Percentiles rank a stretch among this genome's conserved stretches.
phyloP scores from a whole-genome alignment of 2,113 vertebrate species.

The Puntigrus tetrazona region DNA sequence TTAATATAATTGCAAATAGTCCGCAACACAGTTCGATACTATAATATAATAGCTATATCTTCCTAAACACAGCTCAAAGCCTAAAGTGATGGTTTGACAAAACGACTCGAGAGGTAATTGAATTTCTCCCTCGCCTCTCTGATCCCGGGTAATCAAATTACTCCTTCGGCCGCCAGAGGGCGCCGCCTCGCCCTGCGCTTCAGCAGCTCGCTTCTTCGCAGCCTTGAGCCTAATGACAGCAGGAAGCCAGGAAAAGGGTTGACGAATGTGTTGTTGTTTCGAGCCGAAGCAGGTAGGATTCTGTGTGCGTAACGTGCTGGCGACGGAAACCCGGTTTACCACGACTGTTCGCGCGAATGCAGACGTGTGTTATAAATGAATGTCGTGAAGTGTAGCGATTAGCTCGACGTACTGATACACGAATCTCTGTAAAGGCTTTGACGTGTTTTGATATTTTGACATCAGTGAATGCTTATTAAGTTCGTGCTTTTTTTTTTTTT shows the following conservation, averaged over 20 bases:
- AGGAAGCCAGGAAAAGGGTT: background rate
- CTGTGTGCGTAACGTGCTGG: background rate
- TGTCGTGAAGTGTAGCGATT: background rate
- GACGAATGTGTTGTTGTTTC: slow-evolving; percentile 7
- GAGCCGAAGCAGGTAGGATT: background rate
- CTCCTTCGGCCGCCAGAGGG: slow-evolving; percentile 25
- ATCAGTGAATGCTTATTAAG: background rate
- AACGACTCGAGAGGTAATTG: background rate
- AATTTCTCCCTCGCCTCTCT: background rate
- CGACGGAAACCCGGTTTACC: background rate
- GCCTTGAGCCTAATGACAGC: slow-evolving; percentile 8
- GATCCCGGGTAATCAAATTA: background rate
- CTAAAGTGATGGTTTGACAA: slow-evolving; percentile 15
- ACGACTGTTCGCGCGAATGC: background rate
- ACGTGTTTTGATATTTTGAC: background rate
- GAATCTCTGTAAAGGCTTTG: background rate
- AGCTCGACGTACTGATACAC: background rate
- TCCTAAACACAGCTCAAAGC: background rate
- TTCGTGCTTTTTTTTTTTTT: no score
- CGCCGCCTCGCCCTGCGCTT: background rate
- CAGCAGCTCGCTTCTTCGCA: slow-evolving; percentile 32
- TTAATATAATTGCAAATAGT: background rate
- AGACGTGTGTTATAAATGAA: background rate
- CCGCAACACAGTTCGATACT: background rate
- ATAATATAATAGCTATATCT: slow-evolving; percentile 2